Evolutionary conservation across 2,113 vertebrate genomes (phyloP).

Genomic region (Jaculus jaculus): DNA sequence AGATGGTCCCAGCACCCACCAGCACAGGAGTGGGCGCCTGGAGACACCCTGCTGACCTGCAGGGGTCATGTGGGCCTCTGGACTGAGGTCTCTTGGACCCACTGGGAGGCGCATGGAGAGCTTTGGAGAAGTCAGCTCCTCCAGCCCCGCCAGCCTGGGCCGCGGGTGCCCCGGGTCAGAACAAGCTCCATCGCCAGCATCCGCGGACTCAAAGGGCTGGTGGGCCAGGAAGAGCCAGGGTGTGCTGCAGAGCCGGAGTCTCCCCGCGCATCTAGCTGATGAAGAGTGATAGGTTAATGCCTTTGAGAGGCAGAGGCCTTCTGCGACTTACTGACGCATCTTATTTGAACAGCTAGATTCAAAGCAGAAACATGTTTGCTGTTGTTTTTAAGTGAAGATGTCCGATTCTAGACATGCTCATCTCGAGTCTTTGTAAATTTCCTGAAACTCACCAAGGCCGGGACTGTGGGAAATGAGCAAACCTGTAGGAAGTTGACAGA

Average conservation of each 20-base stretch:
- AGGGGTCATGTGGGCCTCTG: neutral
- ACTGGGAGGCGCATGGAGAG: neutral
- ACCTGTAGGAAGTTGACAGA: neutral
- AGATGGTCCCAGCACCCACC: too few species aligned
- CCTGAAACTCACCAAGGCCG: neutral
- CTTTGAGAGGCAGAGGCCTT: neutral
- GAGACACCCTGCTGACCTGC: rapidly evolving
- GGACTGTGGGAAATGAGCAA: neutral
- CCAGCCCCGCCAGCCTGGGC: rapidly evolving
- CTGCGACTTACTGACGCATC: too few species aligned
- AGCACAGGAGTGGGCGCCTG: too few species aligned
- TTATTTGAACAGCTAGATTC: too few species aligned
- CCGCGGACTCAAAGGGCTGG: rapidly evolving
- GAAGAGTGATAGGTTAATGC: neutral
- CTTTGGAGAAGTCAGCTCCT: rapidly evolving
- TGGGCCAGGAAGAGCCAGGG: rapidly evolving
- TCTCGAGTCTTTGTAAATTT: neutral
- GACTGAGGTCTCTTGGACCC: too few species aligned
- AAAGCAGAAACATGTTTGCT: neutral
- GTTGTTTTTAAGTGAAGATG: neutral
- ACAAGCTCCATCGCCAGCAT: rapidly evolving
- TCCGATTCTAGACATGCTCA: neutral
- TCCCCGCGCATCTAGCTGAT: neutral
- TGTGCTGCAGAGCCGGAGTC: rapidly evolving
- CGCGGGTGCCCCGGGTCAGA: too few species aligned